These are phyloP conservation scores for Epinotia ramella DNA, from an alignment of 2,888 invertebrate genomes.

Conservation along the genomic window DNA sequence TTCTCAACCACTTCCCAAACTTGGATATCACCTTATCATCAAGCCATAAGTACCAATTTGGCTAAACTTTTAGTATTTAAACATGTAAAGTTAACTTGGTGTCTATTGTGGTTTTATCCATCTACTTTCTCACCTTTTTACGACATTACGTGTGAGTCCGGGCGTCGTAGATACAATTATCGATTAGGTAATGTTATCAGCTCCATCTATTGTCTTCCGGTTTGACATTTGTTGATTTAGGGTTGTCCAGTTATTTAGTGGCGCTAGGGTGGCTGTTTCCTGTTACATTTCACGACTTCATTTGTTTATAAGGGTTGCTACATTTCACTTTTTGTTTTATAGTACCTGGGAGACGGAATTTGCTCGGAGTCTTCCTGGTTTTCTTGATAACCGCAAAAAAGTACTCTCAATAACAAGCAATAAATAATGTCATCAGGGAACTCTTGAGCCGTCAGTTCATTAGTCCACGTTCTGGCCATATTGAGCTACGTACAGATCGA, in stretches of 20 bases:
- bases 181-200: constrained; percentile 84
- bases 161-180: constrained; percentile 85
- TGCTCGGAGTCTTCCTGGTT: too few species aligned
- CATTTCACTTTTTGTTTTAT: background rate
- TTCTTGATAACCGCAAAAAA: too few species aligned
- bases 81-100: constrained; percentile 50
- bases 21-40: constrained; percentile 37
- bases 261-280: constrained; percentile 67
- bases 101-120: constrained; percentile 77
- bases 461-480: too few species aligned
- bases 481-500: too few species aligned
- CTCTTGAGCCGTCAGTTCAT: too few species aligned
- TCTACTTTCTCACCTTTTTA: constrained; percentile 85
- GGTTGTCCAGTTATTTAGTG: constrained; percentile 71
- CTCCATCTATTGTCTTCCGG: constrained; percentile 83
- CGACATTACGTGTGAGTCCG: constrained; percentile 80
- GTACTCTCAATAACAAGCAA: too few species aligned
- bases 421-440: too few species aligned
- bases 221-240: constrained; percentile 81
- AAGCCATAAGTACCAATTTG: constrained; percentile 46
- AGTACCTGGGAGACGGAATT: background rate
- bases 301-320: constrained; percentile 9
- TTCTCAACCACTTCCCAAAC: constrained; percentile 35
- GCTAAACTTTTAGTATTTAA: background rate
- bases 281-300: constrained; percentile 52